These are phyloP conservation scores for Ischnura elegans DNA, from an alignment of 2,888 invertebrate genomes.

Conservation along the genomic window DNA sequence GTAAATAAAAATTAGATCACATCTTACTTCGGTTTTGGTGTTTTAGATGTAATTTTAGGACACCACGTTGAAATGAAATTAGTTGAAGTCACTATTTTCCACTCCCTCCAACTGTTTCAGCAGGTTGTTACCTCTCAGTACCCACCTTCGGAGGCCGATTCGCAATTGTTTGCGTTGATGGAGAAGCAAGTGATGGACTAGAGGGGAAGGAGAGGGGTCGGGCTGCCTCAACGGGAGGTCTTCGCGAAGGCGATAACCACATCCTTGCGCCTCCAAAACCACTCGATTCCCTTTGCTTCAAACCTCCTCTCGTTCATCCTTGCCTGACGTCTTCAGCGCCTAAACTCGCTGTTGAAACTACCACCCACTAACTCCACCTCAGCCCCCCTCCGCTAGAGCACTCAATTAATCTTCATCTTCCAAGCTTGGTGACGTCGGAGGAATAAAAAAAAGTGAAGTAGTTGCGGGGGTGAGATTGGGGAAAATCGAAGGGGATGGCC, in stretches of 20 bases:
- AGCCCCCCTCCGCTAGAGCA: neutral
- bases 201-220: neutral
- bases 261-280: neutral
- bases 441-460: neutral
- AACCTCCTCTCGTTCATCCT: neutral
- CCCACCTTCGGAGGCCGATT: neutral
- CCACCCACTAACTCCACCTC: neutral
- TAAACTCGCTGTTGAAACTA: neutral
- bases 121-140: neutral
- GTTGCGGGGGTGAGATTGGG: neutral
- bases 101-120: neutral
- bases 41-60: too few relatives aligned
- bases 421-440: neutral
- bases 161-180: neutral
- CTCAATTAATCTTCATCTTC: constrained; percentile 28
- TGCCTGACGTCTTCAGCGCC: neutral
- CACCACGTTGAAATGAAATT: too few relatives aligned
- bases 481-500: neutral
- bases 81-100: too few relatives aligned
- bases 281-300: neutral
- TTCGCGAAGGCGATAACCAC: neutral
- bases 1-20: too few relatives aligned
- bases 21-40: too few relatives aligned
- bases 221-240: neutral
- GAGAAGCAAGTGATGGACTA: neutral